Conservation (phyloP, 2,797 vertebrate species). For the Clamator glandarius region DNA sequence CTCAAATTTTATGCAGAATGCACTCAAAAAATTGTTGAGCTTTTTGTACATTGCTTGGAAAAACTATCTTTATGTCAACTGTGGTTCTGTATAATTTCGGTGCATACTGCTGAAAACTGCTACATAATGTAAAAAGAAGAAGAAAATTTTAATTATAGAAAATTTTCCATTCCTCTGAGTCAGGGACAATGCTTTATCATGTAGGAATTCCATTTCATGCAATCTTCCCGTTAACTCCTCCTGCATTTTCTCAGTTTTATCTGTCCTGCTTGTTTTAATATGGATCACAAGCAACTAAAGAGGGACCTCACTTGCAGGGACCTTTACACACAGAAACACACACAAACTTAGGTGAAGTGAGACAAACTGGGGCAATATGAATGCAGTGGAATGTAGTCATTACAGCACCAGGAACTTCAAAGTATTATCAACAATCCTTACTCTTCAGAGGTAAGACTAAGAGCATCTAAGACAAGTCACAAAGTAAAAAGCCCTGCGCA, state of each 20-base stretch:
- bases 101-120: neutral
- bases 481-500: neutral
- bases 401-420: neutral
- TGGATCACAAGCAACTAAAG: neutral
- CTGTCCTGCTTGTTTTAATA: neutral
- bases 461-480: neutral
- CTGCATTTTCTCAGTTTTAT: neutral
- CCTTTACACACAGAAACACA: neutral
- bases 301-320: accelerated
- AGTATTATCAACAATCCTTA: neutral
- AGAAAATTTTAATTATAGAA: neutral
- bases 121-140: neutral
- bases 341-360: neutral
- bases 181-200: neutral
- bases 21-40: neutral
- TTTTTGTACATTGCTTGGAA: neutral
- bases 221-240: neutral
- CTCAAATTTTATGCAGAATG: neutral
- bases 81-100: neutral
- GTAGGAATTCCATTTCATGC: neutral
- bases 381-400: neutral
- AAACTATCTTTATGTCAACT: neutral
- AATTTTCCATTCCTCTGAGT: neutral
- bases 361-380: neutral
- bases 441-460: neutral